These are phyloP conservation scores for Trichogramma evanescens DNA, from an alignment of 2,888 invertebrate genomes.

Conservation along the genomic window DNA sequence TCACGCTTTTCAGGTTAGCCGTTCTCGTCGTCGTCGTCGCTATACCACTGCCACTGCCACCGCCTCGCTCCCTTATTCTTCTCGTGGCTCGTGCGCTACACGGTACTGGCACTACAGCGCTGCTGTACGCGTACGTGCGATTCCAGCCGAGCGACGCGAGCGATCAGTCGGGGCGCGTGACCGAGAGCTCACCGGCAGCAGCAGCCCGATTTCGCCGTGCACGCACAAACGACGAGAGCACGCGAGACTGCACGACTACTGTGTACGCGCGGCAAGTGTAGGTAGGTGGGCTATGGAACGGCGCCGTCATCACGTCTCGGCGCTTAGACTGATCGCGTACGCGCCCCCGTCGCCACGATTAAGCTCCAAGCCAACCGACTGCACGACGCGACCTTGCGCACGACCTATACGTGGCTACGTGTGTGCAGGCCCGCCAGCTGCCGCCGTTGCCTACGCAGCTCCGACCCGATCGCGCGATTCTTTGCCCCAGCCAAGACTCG, in stretches of 20 bases:
- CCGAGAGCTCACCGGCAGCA: slow-evolving; percentile 22
- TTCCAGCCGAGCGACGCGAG: slow-evolving; percentile 3
- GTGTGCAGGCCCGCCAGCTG: neutral
- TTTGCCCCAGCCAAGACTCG: neutral
- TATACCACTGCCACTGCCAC: slow-evolving; percentile 3
- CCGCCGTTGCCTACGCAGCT: neutral
- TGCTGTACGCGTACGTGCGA: too few species aligned
- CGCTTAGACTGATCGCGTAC: slow-evolving; percentile 4
- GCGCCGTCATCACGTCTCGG: slow-evolving; percentile 6
- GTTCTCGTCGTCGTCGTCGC: slow-evolving; percentile 17
- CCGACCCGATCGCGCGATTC: slow-evolving; percentile 5
- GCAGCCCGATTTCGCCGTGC: slow-evolving; percentile 22
- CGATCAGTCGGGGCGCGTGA: slow-evolving; percentile 25
- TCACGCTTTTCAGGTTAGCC: slow-evolving; percentile 35
- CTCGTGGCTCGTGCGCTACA: too few species aligned
- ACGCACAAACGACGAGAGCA: neutral
- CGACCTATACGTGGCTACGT: neutral
- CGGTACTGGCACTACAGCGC: slow-evolving; percentile 11
- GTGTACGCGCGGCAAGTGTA: too few species aligned
- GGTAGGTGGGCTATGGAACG: neutral
- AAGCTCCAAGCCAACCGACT: too few species aligned
- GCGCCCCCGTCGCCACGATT: neutral
- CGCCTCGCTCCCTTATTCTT: slow-evolving; percentile 18
- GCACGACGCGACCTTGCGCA: too few species aligned
- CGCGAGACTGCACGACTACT: neutral